A percentile compares a stretch with the other conserved stretches of the same genome.
Conservation (phyloP, 2,888 invertebrate genomes). For the Diabrotica balteata region DNA sequence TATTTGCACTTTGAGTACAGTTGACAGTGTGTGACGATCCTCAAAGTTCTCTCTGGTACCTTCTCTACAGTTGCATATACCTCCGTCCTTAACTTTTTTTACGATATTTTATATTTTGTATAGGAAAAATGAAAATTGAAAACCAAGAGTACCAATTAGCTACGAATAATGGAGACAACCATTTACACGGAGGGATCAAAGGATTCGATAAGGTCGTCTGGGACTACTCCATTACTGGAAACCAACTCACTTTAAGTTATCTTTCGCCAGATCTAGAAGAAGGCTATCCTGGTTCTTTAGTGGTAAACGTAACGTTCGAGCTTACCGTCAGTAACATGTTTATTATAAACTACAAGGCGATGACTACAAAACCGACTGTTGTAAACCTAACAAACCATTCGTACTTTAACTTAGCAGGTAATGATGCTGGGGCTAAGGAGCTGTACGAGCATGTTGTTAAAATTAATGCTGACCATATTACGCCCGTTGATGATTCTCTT, state of each 20-base stretch:
- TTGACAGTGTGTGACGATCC: no score
- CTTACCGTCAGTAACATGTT: constrained; percentile 78
- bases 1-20: no score
- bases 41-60: no score
- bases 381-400: constrained; percentile 88
- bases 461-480: constrained; percentile 79
- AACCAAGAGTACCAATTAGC: constrained; percentile 73
- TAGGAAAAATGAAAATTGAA: constrained; percentile 60
- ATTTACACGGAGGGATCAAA: constrained; percentile 82
- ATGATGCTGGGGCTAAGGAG: constrained; percentile 72
- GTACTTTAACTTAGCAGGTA: constrained; percentile 92
- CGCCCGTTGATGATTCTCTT: constrained; percentile 72
- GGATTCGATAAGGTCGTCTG: constrained; percentile 76
- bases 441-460: constrained; percentile 73
- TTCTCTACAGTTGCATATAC: no score
- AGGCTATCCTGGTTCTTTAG: constrained; percentile 86
- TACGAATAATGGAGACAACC: constrained; percentile 73
- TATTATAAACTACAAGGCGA: constrained; percentile 76
- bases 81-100: no score
- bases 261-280: constrained; percentile 81
- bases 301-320: constrained; percentile 73
- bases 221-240: constrained; percentile 35
- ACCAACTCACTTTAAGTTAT: constrained; percentile 74
- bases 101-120: background rate
- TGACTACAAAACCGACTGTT: constrained; percentile 78